A percentile compares a stretch with the other conserved stretches of the same genome.
phyloP scores from a whole-genome alignment of 2,113 vertebrate genomes.

The Sturnus vulgaris region DNA sequence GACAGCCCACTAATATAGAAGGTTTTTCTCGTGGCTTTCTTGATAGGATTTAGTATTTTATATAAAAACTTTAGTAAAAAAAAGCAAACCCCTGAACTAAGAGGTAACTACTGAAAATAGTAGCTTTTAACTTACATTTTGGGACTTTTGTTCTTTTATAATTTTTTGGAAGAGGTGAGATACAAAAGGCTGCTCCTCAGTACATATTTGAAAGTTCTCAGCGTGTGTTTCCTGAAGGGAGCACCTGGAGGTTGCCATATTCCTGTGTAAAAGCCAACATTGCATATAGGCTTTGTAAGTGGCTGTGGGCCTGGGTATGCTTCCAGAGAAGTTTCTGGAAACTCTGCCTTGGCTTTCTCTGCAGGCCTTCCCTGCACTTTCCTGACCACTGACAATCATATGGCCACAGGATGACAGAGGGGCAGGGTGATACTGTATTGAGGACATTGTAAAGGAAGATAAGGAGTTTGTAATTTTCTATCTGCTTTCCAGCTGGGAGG shows the following conservation, averaged over 20 bases:
- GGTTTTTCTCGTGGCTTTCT: not conserved
- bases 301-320: not conserved
- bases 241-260: not conserved
- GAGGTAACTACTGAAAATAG: not conserved
- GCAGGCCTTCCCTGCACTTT: not conserved
- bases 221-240: not conserved
- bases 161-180: not conserved
- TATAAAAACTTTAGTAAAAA: not conserved
- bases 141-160: not conserved
- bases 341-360: not conserved
- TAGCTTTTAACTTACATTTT: not conserved
- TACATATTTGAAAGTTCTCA: not conserved
- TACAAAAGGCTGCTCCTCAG: not conserved
- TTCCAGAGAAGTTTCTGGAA: not conserved
- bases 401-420: not conserved
- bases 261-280: not conserved
- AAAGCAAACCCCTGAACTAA: not conserved
- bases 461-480: not conserved
- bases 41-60: not conserved
- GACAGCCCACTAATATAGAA: not conserved
- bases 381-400: not conserved
- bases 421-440: fast-evolving
- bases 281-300: not conserved
- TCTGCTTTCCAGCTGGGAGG: not conserved
- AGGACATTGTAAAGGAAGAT: not conserved